Evolutionary conservation across 2,797 vertebrate species (phyloP).

Genomic region (Siniperca obscura): DNA sequence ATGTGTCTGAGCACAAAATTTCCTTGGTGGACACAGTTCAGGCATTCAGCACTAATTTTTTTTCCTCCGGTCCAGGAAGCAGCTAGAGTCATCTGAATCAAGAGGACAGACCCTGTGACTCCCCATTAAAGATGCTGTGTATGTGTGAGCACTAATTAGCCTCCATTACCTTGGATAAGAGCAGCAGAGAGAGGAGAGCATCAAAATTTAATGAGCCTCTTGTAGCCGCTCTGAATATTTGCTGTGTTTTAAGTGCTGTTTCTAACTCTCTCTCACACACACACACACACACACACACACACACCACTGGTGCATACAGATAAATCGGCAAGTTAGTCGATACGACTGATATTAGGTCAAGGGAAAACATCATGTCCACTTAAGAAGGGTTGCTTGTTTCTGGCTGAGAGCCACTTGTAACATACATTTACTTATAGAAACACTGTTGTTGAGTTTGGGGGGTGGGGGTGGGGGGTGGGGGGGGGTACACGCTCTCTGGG

Average conservation of each 20-base stretch:
- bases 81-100: conserved; percentile 63
- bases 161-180: conserved; percentile 82
- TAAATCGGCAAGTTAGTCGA: conserved; percentile 57
- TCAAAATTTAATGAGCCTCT: conserved; percentile 84
- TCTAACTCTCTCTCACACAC: conserved; percentile 39
- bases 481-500: neutral
- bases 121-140: conserved; percentile 66
- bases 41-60: conserved; percentile 27
- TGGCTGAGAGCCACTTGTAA: conserved; percentile 47
- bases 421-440: conserved; percentile 38
- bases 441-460: conserved; percentile 1
- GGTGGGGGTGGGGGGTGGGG: too few relatives aligned
- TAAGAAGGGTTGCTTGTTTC: conserved; percentile 51
- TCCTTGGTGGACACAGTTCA: conserved; percentile 38
- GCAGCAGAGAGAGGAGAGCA: conserved; percentile 79
- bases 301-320: conserved; percentile 40
- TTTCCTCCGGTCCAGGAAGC: conserved; percentile 51
- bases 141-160: conserved; percentile 82
- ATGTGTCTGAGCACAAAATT: conserved; percentile 11
- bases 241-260: conserved; percentile 67
- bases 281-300: conserved; percentile 26
- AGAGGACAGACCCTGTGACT: conserved; percentile 66
- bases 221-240: conserved; percentile 73
- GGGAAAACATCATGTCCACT: conserved; percentile 66
- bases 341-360: conserved; percentile 63